Base-by-base conservation (phyloP, 2,113 vertebrate species). In the Campylomormyrus tamandua region DNA sequence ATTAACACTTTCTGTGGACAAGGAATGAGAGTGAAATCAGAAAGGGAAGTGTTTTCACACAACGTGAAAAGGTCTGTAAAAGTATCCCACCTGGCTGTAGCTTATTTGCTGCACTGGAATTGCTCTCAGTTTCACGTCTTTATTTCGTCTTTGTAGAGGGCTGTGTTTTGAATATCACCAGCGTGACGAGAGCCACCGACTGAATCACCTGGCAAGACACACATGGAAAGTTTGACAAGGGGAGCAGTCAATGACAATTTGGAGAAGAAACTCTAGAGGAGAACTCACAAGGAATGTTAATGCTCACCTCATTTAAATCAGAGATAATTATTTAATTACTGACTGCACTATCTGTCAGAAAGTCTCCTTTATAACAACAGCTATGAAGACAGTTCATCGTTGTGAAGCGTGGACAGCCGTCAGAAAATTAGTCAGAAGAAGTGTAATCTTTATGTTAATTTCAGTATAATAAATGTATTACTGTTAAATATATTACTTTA, bases 301-400 rank as follows among this genome's bases (percentile, higher is more conserved):
- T 58, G 31, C 45, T 56, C 35, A 56, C 2, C 80, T 89, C 35
- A 89, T 31, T 53, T 58, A 46, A 89, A 35, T 46, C 27, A 24
- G 49, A 83, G 70, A 48, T 52, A 74, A 53, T 89, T 74, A 77
- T 58, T 84, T 84, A 70, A 89, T 56, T 77, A 80, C 35, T 62
- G 35, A 58, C 70, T 62, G 70, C 70, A 53, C 70, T 52, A 15
- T 50, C 66, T 48, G 62, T 56, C 89, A 35, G 35, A 42, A 87
- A 87, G 52, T 3, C 2, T 58, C 83, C 27, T 87, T 31, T 15
- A 87, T 35, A 52, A 52, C 5, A 17, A 1, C 1, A 17, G 24
- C 2, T 87, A 52, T 87, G 84, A 24, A 87, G 45, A 50, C 45
- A 46, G 83, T n/a, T 85, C 1, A 2, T 24, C 83, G 8, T 27